Percentiles rank a stretch among this genome's conserved stretches.
These are phyloP conservation scores for Penaeus indicus DNA, from an alignment of 1,140 invertebrate species.

Conservation along the genomic window DNA sequence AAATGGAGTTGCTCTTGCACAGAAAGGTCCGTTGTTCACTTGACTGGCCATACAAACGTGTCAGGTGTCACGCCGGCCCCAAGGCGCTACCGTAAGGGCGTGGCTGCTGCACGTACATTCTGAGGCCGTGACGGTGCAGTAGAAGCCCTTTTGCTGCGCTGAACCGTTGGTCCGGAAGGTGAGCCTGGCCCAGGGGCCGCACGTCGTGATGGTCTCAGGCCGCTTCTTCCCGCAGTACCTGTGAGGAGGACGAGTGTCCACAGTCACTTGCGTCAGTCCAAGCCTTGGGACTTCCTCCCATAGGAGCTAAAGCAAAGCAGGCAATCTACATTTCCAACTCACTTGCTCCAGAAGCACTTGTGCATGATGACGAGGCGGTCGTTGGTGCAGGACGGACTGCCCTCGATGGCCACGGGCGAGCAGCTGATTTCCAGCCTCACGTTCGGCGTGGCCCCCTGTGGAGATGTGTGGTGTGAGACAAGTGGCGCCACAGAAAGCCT, in stretches of 20 bases:
- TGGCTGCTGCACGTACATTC: not conserved
- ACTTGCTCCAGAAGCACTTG: not conserved
- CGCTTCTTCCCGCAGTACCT: not conserved
- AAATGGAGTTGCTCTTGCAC: not conserved
- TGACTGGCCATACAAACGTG: not conserved
- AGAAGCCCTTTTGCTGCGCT: not conserved
- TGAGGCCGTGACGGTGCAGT: not conserved
- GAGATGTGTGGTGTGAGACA: not conserved
- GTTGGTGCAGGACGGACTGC: not conserved
- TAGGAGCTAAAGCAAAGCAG: no score
- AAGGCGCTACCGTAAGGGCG: not conserved
- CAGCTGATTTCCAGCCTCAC: not conserved
- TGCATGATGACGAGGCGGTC: constrained; percentile 9
- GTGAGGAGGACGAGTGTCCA: not conserved
- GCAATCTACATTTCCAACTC: not conserved
- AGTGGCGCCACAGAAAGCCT: no score
- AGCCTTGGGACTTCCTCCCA: not conserved
- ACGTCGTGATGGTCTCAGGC: not conserved
- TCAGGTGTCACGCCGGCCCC: not conserved
- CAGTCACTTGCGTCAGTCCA: not conserved
- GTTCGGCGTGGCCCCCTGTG: not conserved
- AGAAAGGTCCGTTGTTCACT: no score
- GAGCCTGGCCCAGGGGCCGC: not conserved
- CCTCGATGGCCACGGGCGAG: constrained; percentile 1
- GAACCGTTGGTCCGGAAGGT: not conserved